A percentile compares a stretch with the other conserved stretches of the same genome.
Evolutionary conservation across 2,797 vertebrate species (phyloP).

Genomic region (Pseudopleuronectes americanus): DNA sequence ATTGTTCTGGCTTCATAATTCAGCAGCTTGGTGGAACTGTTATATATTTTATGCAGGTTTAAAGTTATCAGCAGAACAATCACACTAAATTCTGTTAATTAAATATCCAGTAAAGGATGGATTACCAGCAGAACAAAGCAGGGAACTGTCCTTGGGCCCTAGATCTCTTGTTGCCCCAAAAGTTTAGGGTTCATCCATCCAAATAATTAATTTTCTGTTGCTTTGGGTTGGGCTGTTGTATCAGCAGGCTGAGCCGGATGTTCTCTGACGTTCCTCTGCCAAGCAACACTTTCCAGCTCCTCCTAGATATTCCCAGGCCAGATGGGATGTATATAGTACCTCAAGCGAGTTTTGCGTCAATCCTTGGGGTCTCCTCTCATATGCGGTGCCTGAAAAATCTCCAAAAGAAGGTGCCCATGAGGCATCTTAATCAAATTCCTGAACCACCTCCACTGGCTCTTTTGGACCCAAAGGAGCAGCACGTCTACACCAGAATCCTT

Average conservation of each 20-base stretch:
- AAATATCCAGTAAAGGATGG: background rate
- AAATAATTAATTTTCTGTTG: background rate
- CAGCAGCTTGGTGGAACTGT: background rate
- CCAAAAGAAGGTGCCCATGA: background rate
- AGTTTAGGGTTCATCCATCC: background rate
- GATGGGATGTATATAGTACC: background rate
- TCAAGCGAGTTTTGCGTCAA: background rate
- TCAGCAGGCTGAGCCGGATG: background rate
- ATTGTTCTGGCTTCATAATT: constrained; percentile 14
- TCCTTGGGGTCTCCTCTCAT: background rate
- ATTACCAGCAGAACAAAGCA: background rate
- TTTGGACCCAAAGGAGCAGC: background rate
- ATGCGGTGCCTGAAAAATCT: background rate
- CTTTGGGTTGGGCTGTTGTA: background rate
- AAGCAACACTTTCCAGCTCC: background rate
- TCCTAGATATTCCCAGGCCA: background rate
- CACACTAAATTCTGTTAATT: constrained; percentile 3
- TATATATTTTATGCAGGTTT: constrained; percentile 10
- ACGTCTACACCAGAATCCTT: background rate
- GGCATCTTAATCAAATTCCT: background rate
- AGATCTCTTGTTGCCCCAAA: background rate
- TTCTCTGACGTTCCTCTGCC: background rate
- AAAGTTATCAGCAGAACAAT: constrained; percentile 3
- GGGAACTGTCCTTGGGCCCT: background rate
- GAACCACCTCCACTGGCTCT: background rate